phyloP scores from a whole-genome alignment of 1,140 invertebrate species.

The Ceratoteleas bidentatus region DNA sequence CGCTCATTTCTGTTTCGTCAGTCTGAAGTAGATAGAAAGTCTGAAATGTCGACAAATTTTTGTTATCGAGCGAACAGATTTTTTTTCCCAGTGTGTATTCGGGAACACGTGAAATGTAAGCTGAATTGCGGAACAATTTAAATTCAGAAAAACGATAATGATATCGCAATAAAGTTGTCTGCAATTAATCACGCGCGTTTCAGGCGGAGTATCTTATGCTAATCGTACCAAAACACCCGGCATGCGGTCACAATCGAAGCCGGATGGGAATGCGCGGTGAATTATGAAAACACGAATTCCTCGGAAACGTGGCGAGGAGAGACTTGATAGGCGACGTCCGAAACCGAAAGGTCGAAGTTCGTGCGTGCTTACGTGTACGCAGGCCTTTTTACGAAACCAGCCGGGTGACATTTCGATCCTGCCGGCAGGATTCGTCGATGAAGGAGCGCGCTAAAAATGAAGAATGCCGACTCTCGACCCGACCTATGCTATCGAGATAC shows the following conservation, averaged over 20 bases:
- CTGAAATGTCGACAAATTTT: too few species aligned
- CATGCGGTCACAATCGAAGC: constrained; percentile 30
- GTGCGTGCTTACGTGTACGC: constrained; percentile 21
- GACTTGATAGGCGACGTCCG: constrained; percentile 39
- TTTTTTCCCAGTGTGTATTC: not conserved
- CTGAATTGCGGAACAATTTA: not conserved
- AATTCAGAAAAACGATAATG: constrained; percentile 15
- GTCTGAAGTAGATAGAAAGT: too few species aligned
- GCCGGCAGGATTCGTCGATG: not conserved
- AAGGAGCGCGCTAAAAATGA: too few species aligned
- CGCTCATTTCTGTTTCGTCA: too few species aligned
- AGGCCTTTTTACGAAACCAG: constrained; percentile 19
- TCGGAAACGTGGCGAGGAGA: constrained; percentile 25
- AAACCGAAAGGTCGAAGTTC: constrained; percentile 47
- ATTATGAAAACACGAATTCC: constrained; percentile 45
- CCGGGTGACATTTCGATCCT: constrained; percentile 37
- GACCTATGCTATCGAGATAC: too few species aligned
- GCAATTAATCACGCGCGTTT: constrained; percentile 17
- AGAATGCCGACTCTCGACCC: too few species aligned
- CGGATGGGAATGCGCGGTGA: constrained; percentile 29
- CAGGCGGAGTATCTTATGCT: constrained; percentile 29
- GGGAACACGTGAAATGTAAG: not conserved
- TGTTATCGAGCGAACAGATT: too few species aligned
- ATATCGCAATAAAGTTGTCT: not conserved
- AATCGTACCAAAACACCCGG: constrained; percentile 30